These are phyloP conservation scores for Gallinago stenura DNA, from an alignment of 2,797 vertebrate species.

Conservation along the genomic window DNA sequence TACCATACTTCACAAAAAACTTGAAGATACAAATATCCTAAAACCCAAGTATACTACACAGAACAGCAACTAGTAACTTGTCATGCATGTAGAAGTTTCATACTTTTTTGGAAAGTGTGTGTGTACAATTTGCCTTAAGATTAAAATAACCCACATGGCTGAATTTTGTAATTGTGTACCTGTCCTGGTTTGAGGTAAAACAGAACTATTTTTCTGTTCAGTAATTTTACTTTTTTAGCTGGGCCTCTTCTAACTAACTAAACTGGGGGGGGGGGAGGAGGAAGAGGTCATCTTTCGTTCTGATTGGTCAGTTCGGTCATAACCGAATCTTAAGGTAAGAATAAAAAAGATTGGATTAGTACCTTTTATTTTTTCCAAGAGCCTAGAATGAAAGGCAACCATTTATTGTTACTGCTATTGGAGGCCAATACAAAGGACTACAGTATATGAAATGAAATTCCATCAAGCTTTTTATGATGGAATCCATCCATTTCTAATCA, in stretches of 20 bases:
- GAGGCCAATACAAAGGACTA: not conserved
- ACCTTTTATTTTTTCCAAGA: not conserved
- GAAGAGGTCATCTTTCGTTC: too few relatives aligned
- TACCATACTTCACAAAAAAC: not conserved
- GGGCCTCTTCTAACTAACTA: too few relatives aligned
- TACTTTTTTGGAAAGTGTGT: not conserved
- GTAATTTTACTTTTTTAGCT: too few relatives aligned
- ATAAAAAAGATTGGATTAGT: not conserved
- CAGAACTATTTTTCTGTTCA: too few relatives aligned
- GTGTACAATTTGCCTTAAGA: not conserved
- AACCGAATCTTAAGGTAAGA: not conserved
- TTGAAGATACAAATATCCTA: not conserved
- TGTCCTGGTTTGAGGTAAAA: too few relatives aligned
- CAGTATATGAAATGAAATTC: not conserved
- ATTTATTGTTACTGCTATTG: not conserved
- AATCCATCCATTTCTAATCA: not conserved
- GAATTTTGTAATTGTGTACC: not conserved
- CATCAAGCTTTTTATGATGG: not conserved
- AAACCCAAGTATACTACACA: accelerated
- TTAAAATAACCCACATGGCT: not conserved
- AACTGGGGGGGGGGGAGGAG: too few relatives aligned
- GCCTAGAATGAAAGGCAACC: not conserved
- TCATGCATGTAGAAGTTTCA: not conserved
- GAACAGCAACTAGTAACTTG: not conserved
- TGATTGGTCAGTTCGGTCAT: too few relatives aligned